Base-by-base conservation (phyloP, 1,140 invertebrate genomes). In the Trichonephila inaurata region DNA sequence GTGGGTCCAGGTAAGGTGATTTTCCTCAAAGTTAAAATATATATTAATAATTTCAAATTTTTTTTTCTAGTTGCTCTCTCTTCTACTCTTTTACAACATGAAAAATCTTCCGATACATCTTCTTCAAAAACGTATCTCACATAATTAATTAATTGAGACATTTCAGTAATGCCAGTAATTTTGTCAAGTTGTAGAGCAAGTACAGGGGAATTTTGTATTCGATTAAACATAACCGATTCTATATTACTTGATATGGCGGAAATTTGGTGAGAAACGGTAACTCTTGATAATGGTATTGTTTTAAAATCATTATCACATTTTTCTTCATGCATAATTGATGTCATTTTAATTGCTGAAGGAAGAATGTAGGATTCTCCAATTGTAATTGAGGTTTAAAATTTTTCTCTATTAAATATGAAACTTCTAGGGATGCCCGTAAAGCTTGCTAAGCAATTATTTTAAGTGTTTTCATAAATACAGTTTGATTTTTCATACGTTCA, bases 351-450 rank as follows among this genome's bases (percentile, higher is more conserved):
- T 66, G 28, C 3, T 40, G 62, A 66, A 88, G 14, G 28, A 66
- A 60, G 24, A 88, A 66, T 21, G 16, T 16, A 16, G 5, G 86
- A 88, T 18, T 88, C 61, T 66, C 60, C 6, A 12, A 88, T 40
- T 44, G 24, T 88, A 88, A 8, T 28, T 28, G 60, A 19, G 61
- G 86, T 88, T 88, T 88, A 18, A 33, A 88, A 66, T 19, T 66
- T 88, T 88, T 21, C 18, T 5, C 61, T 40, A 66, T 88, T 66
- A 88, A 88, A 88, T 88, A 66, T 88, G 33, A 40, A 88, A 88
- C 14, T 66, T 88, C 86, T 66, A 19, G 66, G 28, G 60, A 66
- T 88, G 16, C 33, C 1, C 62, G 16, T 44, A 66, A 88, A 88
- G 61, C 24, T 19, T 66, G 69, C 18, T 51, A 62, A 40, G 18